These are phyloP conservation scores for Hirtodrosophila alboralis DNA, from an alignment of 2,888 invertebrate species.

Conservation along the genomic window DNA sequence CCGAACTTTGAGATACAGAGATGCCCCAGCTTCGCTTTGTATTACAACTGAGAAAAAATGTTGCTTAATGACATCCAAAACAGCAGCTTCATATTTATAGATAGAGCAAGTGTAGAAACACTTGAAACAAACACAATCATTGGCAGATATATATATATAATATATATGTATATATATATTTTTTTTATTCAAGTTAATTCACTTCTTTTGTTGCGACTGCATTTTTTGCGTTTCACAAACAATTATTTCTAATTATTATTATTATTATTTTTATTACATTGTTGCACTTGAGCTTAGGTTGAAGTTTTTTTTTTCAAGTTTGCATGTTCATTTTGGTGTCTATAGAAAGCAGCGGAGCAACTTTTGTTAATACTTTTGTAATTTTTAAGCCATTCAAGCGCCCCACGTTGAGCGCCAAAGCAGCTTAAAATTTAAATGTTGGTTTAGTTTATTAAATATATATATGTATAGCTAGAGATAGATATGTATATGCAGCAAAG, in stretches of 20 bases:
- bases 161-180: no score
- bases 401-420: conserved; percentile 28
- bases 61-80: conserved; percentile 49
- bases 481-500: no score
- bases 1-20: no score
- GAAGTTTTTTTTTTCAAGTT: conserved; percentile 16
- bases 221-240: conserved; percentile 4
- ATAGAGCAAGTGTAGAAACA: conserved; percentile 9
- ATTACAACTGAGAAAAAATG: conserved; percentile 36
- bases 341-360: conserved; percentile 14
- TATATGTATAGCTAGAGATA: no score
- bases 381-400: conserved; percentile 1
- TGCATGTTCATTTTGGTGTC: neutral
- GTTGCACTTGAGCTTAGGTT: conserved; percentile 43
- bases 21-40: no score
- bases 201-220: conserved; percentile 37
- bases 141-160: no score
- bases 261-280: no score
- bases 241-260: conserved; percentile 32
- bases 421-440: neutral
- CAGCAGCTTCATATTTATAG: conserved; percentile 22
- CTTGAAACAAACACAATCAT: conserved; percentile 63
- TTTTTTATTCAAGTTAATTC: conserved; percentile 39
- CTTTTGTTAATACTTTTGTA: no score
- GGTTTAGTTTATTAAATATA: conserved; percentile 27